phyloP scores from a whole-genome alignment of 53 echinoderm and acorn worm genomes.

The Arbacia lixula region DNA sequence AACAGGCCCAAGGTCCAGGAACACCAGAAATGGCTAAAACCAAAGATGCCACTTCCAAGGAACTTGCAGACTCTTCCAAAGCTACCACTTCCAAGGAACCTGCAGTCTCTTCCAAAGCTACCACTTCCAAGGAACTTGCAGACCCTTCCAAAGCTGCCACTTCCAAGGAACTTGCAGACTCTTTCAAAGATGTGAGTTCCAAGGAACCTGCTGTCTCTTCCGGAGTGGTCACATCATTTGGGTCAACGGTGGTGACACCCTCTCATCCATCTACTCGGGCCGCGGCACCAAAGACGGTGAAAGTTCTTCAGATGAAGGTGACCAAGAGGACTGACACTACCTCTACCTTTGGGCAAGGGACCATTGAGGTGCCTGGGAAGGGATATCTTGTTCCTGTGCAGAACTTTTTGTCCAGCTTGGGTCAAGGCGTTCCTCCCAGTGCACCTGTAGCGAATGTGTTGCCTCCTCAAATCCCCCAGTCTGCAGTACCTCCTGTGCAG shows the following conservation, averaged over 20 bases:
- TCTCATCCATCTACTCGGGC: no score
- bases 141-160: no score
- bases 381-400: conserved; percentile 55
- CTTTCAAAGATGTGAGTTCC: no score
- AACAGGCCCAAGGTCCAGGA: background rate
- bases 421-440: background rate
- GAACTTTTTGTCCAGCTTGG: conserved; percentile 29
- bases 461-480: background rate
- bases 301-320: background rate
- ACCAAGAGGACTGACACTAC: background rate
- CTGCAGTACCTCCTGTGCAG: background rate
- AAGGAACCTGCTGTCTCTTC: no score
- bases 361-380: background rate
- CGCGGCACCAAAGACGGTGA: no score
- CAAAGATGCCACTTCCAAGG: background rate
- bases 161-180: no score
- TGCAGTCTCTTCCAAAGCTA: no score
- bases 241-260: no score
- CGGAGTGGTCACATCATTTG: no score
- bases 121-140: no score
- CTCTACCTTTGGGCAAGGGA: conserved; percentile 12
- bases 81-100: no score
- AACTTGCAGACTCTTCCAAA: no score
- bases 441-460: background rate
- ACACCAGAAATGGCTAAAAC: background rate